Evolutionary conservation across 30 jellyfish, hydroid and myxozoan species (phyloP).

Genomic region (Nemopilema nomurai): DNA sequence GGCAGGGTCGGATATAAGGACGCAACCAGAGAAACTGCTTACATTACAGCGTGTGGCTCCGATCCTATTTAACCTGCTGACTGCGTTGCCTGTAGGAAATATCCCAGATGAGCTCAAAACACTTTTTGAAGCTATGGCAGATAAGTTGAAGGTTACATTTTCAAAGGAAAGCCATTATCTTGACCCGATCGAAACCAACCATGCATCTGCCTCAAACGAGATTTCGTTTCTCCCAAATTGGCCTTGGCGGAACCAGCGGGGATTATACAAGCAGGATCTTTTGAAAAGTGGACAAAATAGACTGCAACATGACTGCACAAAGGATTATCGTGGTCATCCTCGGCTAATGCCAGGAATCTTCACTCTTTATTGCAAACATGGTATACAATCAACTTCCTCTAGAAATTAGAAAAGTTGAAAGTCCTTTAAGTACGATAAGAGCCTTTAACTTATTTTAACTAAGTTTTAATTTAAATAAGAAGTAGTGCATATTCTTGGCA

Average conservation of each 20-base stretch:
- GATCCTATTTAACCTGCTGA: neutral
- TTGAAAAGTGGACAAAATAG: neutral
- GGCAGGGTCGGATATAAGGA: neutral
- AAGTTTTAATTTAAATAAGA: neutral
- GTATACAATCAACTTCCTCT: constrained; percentile 2
- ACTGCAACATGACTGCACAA: neutral
- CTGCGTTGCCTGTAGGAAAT: neutral
- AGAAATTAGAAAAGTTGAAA: neutral
- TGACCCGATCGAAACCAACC: neutral
- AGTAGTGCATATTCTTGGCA: neutral
- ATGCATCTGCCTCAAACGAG: neutral
- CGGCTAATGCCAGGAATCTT: constrained; percentile 7
- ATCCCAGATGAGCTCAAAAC: too few species aligned
- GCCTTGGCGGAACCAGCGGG: neutral
- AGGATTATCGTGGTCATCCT: constrained; percentile 12
- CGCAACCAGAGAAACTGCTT: neutral
- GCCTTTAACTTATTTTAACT: neutral
- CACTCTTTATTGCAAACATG: constrained; percentile 16
- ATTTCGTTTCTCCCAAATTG: neutral
- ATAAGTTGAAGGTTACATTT: neutral
- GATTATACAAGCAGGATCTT: neutral
- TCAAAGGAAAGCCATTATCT: neutral
- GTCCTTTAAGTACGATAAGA: neutral
- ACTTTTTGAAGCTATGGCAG: neutral
- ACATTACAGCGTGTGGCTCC: neutral